Conservation (phyloP, 2,797 vertebrate species). For the Crocodylus rhombifer region DNA sequence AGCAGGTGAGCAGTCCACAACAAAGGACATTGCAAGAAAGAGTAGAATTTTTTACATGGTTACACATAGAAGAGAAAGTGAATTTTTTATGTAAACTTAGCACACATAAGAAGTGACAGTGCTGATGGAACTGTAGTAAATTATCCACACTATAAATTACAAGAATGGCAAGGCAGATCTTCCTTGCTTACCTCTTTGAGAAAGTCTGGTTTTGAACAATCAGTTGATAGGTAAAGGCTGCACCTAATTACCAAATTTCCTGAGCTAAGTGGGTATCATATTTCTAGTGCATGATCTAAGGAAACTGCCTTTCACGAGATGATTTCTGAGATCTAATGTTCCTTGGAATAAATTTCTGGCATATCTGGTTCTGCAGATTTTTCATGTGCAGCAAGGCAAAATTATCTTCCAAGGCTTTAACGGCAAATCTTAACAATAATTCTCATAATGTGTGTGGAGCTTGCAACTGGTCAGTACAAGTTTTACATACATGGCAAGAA, state of each 20-base stretch:
- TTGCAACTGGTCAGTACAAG: neutral
- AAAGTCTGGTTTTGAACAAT: neutral
- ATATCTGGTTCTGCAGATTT: neutral
- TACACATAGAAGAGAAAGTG: neutral
- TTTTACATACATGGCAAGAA: neutral
- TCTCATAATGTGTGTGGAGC: neutral
- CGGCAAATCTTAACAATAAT: conserved; percentile 17
- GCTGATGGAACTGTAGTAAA: neutral
- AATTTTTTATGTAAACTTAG: neutral
- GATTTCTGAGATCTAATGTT: neutral
- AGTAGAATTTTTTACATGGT: neutral
- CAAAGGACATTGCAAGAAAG: neutral
- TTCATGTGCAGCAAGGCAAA: rapidly evolving
- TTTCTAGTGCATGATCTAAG: neutral
- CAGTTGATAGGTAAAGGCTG: neutral
- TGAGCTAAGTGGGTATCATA: neutral
- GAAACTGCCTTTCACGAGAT: neutral
- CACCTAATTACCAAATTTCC: neutral
- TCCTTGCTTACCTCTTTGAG: neutral
- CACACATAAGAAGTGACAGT: neutral
- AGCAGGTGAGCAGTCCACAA: neutral
- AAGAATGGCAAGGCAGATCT: neutral
- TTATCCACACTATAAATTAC: neutral
- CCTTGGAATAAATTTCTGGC: neutral
- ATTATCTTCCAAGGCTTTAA: neutral